Base-by-base conservation (phyloP, 2,113 vertebrate genomes). In the Macaca nemestrina region DNA sequence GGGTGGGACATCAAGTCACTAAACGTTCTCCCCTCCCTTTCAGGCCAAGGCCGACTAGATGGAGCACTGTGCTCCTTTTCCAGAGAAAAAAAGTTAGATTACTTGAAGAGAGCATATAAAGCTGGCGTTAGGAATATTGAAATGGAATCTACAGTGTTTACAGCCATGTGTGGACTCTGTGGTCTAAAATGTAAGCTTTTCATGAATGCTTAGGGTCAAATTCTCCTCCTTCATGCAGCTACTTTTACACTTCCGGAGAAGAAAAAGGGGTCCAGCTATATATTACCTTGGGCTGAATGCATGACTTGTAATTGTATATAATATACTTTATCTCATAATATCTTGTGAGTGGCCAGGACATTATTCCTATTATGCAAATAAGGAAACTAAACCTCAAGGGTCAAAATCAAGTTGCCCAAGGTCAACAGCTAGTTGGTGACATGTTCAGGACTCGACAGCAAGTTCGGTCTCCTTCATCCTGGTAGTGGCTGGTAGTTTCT, bases 61-160 rank as follows among this genome's bases (percentile, higher is more conserved):
- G 98, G 99, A 32, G 99, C 99, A 0, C 78, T 99, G 57, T 99
- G 99, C 95, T 99, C 99, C 35, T 99, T 99, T 98, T 99, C 99
- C 79, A 99, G 97, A 9, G 99, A 99, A 96, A 99, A 99, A 38
- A 99, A 99, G 88, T 88, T 99, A 67, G 99, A 99, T 75, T 99
- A 99, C 96, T 98, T 99, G 95, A 98, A 97, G 82, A 99, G 99
- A 96, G 99, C 99, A 3, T 98, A 99, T 0, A 98, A 98, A 0
- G 98, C 99, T 0, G 98, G 99, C 0, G 98, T 99, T 92, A 99
- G 99, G 98, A 99, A 99, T 92, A 99, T 99, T 0, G 99, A 99
- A 97, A 99, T 99, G 99, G 99, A 99, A 97, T 99, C 99, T 48
- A 99, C 99, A 0, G 99, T 99, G 1, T 99, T 99, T 0, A 99